Evolutionary conservation across 2,113 vertebrate species (phyloP).

Genomic region (Menidia beryllina): DNA sequence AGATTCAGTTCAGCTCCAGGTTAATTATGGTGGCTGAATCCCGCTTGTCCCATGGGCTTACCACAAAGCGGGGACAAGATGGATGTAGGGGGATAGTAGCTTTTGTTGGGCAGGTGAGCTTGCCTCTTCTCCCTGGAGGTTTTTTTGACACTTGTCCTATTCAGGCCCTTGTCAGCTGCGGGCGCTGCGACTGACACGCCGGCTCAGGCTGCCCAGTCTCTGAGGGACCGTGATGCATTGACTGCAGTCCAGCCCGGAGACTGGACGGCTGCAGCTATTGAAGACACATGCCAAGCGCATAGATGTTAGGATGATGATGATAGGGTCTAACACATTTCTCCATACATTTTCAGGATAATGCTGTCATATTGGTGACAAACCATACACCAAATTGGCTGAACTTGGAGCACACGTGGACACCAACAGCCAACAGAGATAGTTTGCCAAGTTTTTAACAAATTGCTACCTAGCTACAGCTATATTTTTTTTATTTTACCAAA

Average conservation of each 20-base stretch:
- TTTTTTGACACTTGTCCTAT: conserved; percentile 88
- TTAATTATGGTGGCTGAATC: conserved; percentile 88
- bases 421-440: background rate
- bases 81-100: conserved; percentile 88
- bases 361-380: conserved; percentile 54
- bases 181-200: conserved; percentile 89
- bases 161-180: conserved; percentile 83
- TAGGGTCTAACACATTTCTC: conserved; percentile 53
- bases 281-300: conserved; percentile 50
- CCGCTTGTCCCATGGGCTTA: conserved; percentile 77
- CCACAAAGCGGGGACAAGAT: conserved; percentile 67
- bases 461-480: too few relatives aligned
- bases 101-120: conserved; percentile 91
- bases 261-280: conserved; percentile 85
- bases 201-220: conserved; percentile 86
- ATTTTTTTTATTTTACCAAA: too few relatives aligned
- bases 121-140: conserved; percentile 84
- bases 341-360: conserved; percentile 51
- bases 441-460: background rate
- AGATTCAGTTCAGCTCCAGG: conserved; percentile 75
- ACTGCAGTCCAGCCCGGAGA: conserved; percentile 86
- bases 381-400: conserved; percentile 47
- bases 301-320: conserved; percentile 16
- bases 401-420: conserved; percentile 20
- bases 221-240: conserved; percentile 85